Evolutionary conservation across 1,140 invertebrate species (phyloP).

Genomic region (Colletes latitarsis): DNA sequence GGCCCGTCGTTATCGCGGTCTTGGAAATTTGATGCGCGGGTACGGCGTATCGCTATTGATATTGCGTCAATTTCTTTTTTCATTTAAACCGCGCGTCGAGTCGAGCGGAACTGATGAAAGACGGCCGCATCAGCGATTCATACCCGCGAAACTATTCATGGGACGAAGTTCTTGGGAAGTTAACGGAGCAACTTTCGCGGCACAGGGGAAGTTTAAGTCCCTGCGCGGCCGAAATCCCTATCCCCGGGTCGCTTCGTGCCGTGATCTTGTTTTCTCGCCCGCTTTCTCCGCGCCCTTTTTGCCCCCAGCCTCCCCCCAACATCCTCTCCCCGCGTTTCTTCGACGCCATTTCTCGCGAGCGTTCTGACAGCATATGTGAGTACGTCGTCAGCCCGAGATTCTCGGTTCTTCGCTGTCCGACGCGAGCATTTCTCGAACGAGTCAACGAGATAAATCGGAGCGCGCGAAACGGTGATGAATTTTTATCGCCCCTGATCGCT

Average conservation of each 20-base stretch:
- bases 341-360: slow-evolving; percentile 71
- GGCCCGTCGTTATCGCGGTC: slow-evolving; percentile 26
- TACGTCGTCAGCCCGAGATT: slow-evolving; percentile 58
- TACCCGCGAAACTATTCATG: slow-evolving; percentile 46
- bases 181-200: slow-evolving; percentile 56
- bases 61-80: slow-evolving; percentile 27
- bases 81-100: background rate
- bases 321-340: slow-evolving; percentile 44
- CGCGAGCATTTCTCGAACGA: slow-evolving; percentile 1
- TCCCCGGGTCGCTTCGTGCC: slow-evolving; percentile 12
- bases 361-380: slow-evolving; percentile 69
- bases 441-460: slow-evolving; percentile 3
- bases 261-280: slow-evolving; percentile 70
- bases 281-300: slow-evolving; percentile 30
- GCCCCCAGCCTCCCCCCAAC: slow-evolving; percentile 37
- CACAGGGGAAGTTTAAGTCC: slow-evolving; percentile 46
- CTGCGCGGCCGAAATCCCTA: slow-evolving; percentile 61
- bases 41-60: slow-evolving; percentile 26
- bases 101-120: slow-evolving; percentile 43
- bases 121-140: slow-evolving; percentile 52
- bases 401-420: background rate
- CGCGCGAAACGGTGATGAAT: slow-evolving; percentile 6
- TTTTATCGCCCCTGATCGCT: background rate
- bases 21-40: background rate
- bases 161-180: slow-evolving; percentile 58